Evolutionary conservation across 2,888 invertebrate genomes (phyloP).

Genomic region (Lycia hirtaria): DNA sequence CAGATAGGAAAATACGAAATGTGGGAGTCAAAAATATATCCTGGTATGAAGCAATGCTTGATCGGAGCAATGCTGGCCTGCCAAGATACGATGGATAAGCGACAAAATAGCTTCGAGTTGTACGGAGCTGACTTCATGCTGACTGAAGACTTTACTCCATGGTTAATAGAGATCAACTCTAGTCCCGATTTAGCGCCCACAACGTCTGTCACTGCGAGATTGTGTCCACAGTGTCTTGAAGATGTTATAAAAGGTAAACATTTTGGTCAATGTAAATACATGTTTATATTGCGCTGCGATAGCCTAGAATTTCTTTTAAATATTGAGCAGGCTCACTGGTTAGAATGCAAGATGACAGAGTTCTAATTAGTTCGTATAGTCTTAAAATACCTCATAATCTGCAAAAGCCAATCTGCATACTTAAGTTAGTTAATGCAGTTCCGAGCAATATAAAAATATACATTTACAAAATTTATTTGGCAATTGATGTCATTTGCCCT

Average conservation of each 20-base stretch:
- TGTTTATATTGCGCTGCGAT: too few relatives aligned
- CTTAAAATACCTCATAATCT: too few relatives aligned
- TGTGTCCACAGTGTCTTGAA: conserved; percentile 95
- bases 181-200: conserved; percentile 97
- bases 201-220: conserved; percentile 93
- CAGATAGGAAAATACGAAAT: conserved; percentile 90
- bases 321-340: too few relatives aligned
- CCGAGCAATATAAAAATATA: too few relatives aligned
- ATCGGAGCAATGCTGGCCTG: conserved; percentile 94
- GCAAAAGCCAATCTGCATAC: too few relatives aligned
- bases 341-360: too few relatives aligned
- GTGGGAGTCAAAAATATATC: conserved; percentile 94
- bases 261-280: too few relatives aligned
- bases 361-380: too few relatives aligned
- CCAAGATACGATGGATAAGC: conserved; percentile 93
- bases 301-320: too few relatives aligned
- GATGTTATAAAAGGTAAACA: conserved; percentile 94
- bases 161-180: conserved; percentile 97
- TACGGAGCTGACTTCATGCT: conserved; percentile 98
- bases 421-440: too few relatives aligned
- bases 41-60: conserved; percentile 92
- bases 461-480: too few relatives aligned
- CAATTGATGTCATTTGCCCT: too few relatives aligned
- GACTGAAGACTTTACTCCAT: conserved; percentile 93
- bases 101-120: conserved; percentile 94